Conservation (phyloP, 2,888 invertebrate species). For the Lochmaea capreae region DNA sequence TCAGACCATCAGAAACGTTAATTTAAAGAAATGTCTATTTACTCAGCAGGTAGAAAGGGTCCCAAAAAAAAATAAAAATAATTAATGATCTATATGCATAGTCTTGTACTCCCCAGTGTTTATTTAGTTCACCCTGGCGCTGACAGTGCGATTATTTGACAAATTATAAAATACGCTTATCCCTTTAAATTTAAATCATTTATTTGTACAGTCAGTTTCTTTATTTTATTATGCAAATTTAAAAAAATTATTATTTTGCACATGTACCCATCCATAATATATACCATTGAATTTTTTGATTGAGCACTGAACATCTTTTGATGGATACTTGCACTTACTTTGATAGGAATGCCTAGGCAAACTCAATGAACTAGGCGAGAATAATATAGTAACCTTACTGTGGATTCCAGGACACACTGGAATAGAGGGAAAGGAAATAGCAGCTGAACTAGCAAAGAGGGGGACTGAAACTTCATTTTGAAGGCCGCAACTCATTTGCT, state of each 20-base stretch:
- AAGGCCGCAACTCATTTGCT: too few relatives aligned
- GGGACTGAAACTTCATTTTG: too few relatives aligned
- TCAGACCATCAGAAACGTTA: conserved; percentile 27
- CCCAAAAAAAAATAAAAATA: conserved; percentile 45
- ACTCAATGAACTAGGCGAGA: too few relatives aligned
- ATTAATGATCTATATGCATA: conserved; percentile 62
- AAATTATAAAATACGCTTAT: conserved; percentile 55
- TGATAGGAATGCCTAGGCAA: too few relatives aligned
- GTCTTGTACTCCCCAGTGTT: conserved; percentile 54
- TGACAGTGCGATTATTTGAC: conserved; percentile 55
- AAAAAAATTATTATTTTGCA: background rate
- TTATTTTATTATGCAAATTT: conserved; percentile 2
- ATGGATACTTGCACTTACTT: background rate
- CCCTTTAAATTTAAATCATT: conserved; percentile 43
- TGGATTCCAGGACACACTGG: too few relatives aligned
- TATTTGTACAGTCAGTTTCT: conserved; percentile 41
- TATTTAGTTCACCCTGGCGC: conserved; percentile 56
- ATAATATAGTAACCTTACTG: too few relatives aligned
- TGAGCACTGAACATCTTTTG: background rate
- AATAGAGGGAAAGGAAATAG: too few relatives aligned
- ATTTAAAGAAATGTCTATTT: conserved; percentile 33
- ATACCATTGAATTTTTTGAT: background rate
- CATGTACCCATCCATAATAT: background rate
- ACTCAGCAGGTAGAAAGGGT: conserved; percentile 45
- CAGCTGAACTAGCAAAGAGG: too few relatives aligned